Evolutionary conservation across 2,888 invertebrate species (phyloP), one percentile per base, ranked within the genome.

Genomic region (Dicyrtomina minuta): DNA sequence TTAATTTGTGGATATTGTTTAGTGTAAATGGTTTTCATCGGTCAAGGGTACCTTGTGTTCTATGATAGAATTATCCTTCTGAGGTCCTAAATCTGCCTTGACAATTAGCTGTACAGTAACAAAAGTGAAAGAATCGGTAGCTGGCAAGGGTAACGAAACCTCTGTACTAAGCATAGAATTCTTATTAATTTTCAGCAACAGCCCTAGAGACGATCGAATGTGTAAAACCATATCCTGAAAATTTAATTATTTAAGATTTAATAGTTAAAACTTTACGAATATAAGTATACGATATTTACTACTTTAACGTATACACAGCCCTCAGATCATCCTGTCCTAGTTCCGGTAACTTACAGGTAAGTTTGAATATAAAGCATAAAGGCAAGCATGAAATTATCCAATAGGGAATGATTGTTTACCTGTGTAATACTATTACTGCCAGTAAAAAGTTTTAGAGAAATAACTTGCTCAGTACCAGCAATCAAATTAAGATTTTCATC

Each of bases 381-480:
- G 17, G 49, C n/a, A 12, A 22, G 51, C 4, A 51, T 17, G n/a
- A 39, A 58, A 22, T 55, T 56, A 70, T n/a, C n/a, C 39, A 4
- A 46, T 5, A 15, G 20, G 12, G 8, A 33, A 33, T 33, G 4
- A 33, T 33, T 33, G 3, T 33, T 33, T 81, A 90, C 90, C 79
- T 88, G 82, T 56, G 87, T 85, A 80, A 93, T 88, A 72, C 84
- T 85, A 70, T 88, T 87, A 82, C 92, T 93, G 2, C 93, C 93
- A 73, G 90, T 90, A 0, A 88, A 87, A 17, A 94, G 86, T 51
- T 88, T 87, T 65, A 94, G 80, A 76, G 88, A 87, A 83, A 93
- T 87, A 22, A 87, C 85, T 81, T 93, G 93, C 77, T 89, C 88
- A 73, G 93, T 85, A 0, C 93, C 93, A 0, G 92, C 91, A 6